Base-by-base conservation (phyloP, 2,888 invertebrate species). In the Meandrusa payeni region DNA sequence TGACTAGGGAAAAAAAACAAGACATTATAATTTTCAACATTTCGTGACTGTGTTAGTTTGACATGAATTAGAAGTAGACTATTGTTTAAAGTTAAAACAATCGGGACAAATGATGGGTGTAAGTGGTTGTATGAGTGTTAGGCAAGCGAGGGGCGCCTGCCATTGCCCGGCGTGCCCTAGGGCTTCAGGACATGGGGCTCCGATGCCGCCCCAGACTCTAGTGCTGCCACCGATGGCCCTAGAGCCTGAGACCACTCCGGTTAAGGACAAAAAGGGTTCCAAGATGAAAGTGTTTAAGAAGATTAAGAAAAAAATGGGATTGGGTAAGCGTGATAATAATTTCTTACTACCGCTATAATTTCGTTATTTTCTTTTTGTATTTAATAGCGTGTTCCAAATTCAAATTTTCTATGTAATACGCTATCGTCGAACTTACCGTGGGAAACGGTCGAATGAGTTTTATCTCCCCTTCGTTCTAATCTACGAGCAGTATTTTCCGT, bases 221-320 rank as follows among this genome's bases (percentile, higher is more conserved):
- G 88, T 81, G 41, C 74, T 88, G 54, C 88, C 87, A 37, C 86
- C 83, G 5, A 79, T 86, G 85, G 83, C 82, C 1, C 17, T 85
- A 57, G 88, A 83, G 51, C 82, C 80, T 1, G 80, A 85, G 59
- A 79, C 71, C 0, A 79, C 82, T n/a, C 80, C 81, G 1, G 79
- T 85, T 0, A 83, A 86, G 63, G 81, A 85, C 53, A 85, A 83
- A 52, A 87, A 88, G 43, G 85, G 86, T 5, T 87, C 87, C 1
- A 95, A 95, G 87, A 95, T 96, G 94, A 95, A 95, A 88, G 94
- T 96, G 49, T 85, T 96, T 51, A 96, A 96, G 90, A 96, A 95
- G 75, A 93, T 96, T 64, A 95, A 95, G 80, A 93, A 92, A 66
- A 94, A 94, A 67, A 95, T 96, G 75, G 95, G 96, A 63, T 81